Evolutionary conservation across 2,888 invertebrate species (phyloP), one percentile per base, ranked within the genome.

Genomic region (Hydroisotoma schaefferi): DNA sequence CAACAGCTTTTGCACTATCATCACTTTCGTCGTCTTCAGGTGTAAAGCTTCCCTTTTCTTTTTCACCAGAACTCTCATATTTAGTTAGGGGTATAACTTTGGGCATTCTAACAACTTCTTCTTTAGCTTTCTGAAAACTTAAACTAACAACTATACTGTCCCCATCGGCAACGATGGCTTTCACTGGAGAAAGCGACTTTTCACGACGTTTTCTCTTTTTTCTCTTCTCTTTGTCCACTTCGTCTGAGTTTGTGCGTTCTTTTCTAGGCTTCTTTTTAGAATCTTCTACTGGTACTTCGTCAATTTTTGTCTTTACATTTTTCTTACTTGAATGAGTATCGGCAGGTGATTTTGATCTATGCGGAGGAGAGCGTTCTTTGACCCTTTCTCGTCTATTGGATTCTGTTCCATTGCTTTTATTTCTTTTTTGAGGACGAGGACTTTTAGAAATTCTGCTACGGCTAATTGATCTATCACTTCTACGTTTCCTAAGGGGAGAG

Each of bases 141-240:
- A 94, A 90, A 78, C 91, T 92, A 12, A 94, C 92, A 67, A 94
- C 82, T 74, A 94, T 93, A 76, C 92, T 93, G 77, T 93, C 90
- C 2, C 93, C 93, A 12, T 92, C 91, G 0, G 93, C 90, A 76
- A 91, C 93, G 2, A 94, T 90, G 78, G 92, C 92, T 76, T 93
- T 93, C 2, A 88, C 87, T 1, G 89, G 88, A 54, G 81, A 82
- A n/a, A 81, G 81, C 0, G 82, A 82, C 43, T 74, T 75, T 61
- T 74, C 74, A 18, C 73, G 60, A 28, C 71, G 61, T 46, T 71
- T 71, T 61, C 70, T 73, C 26, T 67, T 67, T 53, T 64, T 70
- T 55, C 73, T 73, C 48, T 71, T 74, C 27, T 77, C 73, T 48
- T 69, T 67, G 12, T 53, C 48, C 2, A 40, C 25, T n/a, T 59